Evolutionary conservation across 2,113 vertebrate genomes (phyloP), one percentile per base, ranked within the genome.

Genomic region (Apteryx owenii): DNA sequence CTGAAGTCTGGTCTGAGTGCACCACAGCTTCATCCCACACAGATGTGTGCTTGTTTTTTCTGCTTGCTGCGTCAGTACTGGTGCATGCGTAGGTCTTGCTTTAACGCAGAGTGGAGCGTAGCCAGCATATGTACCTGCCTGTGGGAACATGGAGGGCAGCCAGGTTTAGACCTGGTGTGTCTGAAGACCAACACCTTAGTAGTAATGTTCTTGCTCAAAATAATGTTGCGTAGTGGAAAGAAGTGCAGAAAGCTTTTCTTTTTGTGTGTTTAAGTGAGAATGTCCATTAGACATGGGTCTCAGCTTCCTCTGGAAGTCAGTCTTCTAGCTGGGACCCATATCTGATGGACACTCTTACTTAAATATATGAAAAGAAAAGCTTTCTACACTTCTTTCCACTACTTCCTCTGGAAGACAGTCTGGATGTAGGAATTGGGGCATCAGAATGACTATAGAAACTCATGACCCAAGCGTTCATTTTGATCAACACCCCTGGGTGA

Each of bases 141-240:
- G 54, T 78, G 50, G 29, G 12, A 48, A 6, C 6, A 7, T 10
- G 61, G 60, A 66, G 25, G 7, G 9, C 7, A 42, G 0, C 0
- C 15, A 58, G 9, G 1, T n/a, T 83, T 66, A 61, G 16, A 38
- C 4, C 46, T 19, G 46, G 46, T n/a, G 10, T 56, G 28, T 36
- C 28, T 28, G 42, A 51, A 90, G 29, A 58, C 5, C 44, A 51
- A 2, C 29, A 36, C 3, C 12, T 26, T 44, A 18, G 20, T 11
- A 28, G 33, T 18, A 15, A 21, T 1, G 4, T 31, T 71, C 20
- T 81, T 88, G 16, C 46, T 75, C 29, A 48, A 73, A 80, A 56
- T 48, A 42, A 10, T n/a, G 7, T 3, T 5, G 5, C 5, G 26
- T 7, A n/a, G 21, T 19, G 8, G 9, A 61, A 5, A 40, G 26